Percentiles rank a stretch among this genome's conserved stretches.
phyloP scores from a whole-genome alignment of 2,113 vertebrate species.

The Myotis yumanensis region DNA sequence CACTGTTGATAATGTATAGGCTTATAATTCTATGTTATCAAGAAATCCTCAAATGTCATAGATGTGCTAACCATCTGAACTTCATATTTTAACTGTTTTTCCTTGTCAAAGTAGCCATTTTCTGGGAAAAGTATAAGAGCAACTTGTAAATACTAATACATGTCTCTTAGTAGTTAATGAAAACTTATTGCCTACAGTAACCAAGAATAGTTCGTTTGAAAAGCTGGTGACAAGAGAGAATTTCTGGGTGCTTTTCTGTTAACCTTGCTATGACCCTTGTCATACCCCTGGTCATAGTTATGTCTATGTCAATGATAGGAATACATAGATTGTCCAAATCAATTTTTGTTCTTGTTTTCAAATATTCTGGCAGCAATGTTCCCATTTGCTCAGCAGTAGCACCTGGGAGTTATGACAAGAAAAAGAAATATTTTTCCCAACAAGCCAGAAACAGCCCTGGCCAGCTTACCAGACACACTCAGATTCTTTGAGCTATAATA shows the following conservation, averaged over 20 bases:
- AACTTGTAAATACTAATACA: conserved; percentile 72
- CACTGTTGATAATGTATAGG: background rate
- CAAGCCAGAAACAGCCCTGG: conserved; percentile 58
- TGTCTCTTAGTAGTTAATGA: conserved; percentile 56
- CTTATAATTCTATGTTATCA: background rate
- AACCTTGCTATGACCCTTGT: conserved; percentile 74
- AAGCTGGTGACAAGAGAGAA: conserved; percentile 72
- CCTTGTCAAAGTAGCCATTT: background rate
- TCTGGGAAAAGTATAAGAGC: conserved; percentile 46
- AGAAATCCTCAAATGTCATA: background rate
- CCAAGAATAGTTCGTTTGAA: conserved; percentile 64
- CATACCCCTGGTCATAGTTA: conserved; percentile 63
- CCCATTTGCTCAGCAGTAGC: conserved; percentile 77
- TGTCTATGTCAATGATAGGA: conserved; percentile 71
- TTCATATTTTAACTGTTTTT: conserved; percentile 17
- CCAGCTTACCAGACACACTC: conserved; percentile 63
- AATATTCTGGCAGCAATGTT: conserved; percentile 74
- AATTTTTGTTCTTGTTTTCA: conserved; percentile 78
- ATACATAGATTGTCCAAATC: conserved; percentile 72
- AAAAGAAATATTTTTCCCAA: conserved; percentile 73
- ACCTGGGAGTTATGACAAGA: conserved; percentile 79
- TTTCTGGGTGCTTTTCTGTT: conserved; percentile 76
- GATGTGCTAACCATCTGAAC: background rate
- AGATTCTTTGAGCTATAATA: conserved; percentile 50
- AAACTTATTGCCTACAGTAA: conserved; percentile 68